These are phyloP conservation scores for Cheirogaleus major DNA, from an alignment of 2,797 vertebrate species.

Conservation along the genomic window DNA sequence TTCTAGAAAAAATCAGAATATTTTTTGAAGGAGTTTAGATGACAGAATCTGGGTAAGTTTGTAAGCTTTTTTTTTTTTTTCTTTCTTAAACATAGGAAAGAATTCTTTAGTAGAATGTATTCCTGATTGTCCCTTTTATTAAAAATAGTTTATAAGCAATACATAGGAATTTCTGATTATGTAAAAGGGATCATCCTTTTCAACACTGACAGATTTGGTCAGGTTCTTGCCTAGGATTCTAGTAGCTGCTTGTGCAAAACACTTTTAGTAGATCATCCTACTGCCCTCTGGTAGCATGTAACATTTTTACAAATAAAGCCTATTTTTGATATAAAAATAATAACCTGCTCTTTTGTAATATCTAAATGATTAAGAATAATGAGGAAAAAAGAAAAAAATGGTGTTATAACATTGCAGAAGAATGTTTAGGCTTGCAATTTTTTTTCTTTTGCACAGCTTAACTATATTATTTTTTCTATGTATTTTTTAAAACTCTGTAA, in stretches of 20 bases:
- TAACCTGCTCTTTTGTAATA: background rate
- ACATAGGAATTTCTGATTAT: background rate
- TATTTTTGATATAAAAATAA: background rate
- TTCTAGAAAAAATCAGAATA: conserved; percentile 74
- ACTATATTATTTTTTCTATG: background rate
- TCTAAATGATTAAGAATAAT: background rate
- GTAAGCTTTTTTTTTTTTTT: background rate
- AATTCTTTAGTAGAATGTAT: conserved; percentile 33
- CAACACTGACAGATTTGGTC: background rate
- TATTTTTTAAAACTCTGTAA: background rate
- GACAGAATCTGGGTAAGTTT: conserved; percentile 47
- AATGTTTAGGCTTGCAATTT: background rate
- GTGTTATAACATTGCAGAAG: background rate
- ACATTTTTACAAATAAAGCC: background rate
- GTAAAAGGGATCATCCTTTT: background rate
- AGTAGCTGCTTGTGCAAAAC: background rate
- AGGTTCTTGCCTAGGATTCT: background rate
- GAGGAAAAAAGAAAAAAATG: background rate
- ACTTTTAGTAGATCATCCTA: background rate
- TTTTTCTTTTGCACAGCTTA: background rate
- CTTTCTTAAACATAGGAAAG: background rate
- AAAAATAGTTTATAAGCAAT: conserved; percentile 6
- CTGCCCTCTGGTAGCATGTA: background rate
- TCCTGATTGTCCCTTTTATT: conserved; percentile 64
- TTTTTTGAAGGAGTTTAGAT: conserved; percentile 57